Evolutionary conservation across 2,113 vertebrate genomes (phyloP), one percentile per base, ranked within the genome.

Genomic region (Odontesthes bonariensis): DNA sequence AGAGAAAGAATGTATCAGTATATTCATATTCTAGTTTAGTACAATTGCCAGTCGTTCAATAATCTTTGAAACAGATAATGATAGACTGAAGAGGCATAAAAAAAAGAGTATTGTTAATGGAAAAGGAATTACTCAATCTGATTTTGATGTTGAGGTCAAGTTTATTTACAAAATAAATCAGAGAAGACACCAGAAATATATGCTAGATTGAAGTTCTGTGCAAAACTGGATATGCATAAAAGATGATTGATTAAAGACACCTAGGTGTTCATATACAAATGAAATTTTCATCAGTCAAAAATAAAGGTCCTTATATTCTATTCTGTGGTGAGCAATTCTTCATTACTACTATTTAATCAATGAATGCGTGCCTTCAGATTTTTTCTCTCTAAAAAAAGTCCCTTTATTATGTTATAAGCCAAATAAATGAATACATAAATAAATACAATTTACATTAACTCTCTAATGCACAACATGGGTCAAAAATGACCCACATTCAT

Each of bases 161-260:
- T 82, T 82, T 76, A 81, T 88, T 83, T 86, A 56, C 76, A 74
- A 42, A 65, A 46, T 54, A 77, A 74, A 82, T 83, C 51, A 55
- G 22, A 44, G 17, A 58, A 83, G 68, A 78, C 62, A 72, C 71
- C 71, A 75, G 69, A 73, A 81, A 77, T 70, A 72, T 65, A 40
- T 17, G 19, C 27, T 61, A 46, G 64, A 88, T 79, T 81, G 64
- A 79, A 16, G 23, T 54, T 56, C 38, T 82, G 64, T 63, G 51
- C 67, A 85, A 83, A 14, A 76, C 51, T 68, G 56, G 61, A 54
- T 40, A 49, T 79, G 59, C 67, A 84, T 70, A 75, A 79, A 79
- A 81, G 64, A 85, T 85, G 74, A 84, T 49, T 69, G 65, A 74
- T 88, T 77, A 46, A 61, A 60, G 67, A 84, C 67, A 56, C 65